Percentiles rank a stretch among this genome's conserved stretches.
phyloP scores from a whole-genome alignment of 2,888 invertebrate species.

The Polietes domitor region DNA sequence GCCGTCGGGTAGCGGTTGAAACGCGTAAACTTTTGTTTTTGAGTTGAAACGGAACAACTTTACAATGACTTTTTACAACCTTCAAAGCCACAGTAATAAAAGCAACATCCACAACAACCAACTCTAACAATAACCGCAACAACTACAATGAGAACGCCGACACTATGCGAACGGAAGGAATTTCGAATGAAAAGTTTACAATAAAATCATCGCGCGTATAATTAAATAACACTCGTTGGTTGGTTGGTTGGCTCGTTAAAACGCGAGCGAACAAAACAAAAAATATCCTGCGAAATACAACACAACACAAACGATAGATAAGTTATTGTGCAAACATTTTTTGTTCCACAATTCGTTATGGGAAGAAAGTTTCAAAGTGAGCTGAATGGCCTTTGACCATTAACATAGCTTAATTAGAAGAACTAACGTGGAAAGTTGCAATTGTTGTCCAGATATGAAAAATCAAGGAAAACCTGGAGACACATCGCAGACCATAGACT shows the following conservation, averaged over 20 bases:
- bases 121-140: constrained; percentile 69
- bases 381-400: background rate
- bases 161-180: constrained; percentile 59
- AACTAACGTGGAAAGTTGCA: background rate
- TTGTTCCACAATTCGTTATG: background rate
- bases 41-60: constrained; percentile 41
- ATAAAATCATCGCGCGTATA: constrained; percentile 69
- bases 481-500: too few relatives aligned
- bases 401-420: background rate
- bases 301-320: background rate
- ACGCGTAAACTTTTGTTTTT: constrained; percentile 27
- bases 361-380: background rate
- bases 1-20: background rate
- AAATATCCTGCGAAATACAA: background rate
- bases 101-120: constrained; percentile 65
- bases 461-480: too few relatives aligned
- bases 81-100: constrained; percentile 60
- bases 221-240: constrained; percentile 62
- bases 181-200: constrained; percentile 59
- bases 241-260: constrained; percentile 53
- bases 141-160: constrained; percentile 69
- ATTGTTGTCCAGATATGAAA: background rate
- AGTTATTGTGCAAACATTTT: background rate
- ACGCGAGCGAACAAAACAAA: background rate
- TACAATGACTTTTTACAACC: constrained; percentile 63